These are phyloP conservation scores for Leptopilina clavipes DNA, from an alignment of 1,140 invertebrate species.

Conservation along the genomic window DNA sequence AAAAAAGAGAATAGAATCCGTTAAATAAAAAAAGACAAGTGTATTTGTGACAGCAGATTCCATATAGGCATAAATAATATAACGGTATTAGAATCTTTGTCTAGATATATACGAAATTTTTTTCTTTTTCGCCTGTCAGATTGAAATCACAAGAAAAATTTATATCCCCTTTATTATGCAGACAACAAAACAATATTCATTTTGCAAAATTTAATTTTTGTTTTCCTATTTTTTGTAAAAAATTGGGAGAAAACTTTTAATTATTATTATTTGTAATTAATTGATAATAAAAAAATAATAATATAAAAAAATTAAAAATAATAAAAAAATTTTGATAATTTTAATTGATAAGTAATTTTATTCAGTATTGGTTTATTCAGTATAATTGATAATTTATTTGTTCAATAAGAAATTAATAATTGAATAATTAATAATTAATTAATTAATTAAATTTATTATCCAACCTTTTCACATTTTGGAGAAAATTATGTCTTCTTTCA, in stretches of 20 bases:
- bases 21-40: neutral
- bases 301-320: too few relatives aligned
- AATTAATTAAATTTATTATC: neutral
- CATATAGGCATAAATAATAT: neutral
- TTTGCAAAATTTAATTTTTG: neutral
- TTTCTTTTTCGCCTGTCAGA: neutral
- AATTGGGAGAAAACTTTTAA: too few relatives aligned
- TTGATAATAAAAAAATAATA: too few relatives aligned
- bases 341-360: too few relatives aligned
- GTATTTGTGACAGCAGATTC: neutral
- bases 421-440: too few relatives aligned
- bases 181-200: neutral
- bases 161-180: neutral
- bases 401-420: too few relatives aligned
- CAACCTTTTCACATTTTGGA: conserved; percentile 2
- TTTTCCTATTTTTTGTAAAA: neutral
- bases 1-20: neutral
- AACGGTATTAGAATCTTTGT: neutral
- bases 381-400: too few relatives aligned
- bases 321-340: too few relatives aligned
- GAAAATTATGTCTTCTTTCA: neutral
- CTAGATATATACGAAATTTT: neutral
- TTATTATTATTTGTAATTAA: too few relatives aligned
- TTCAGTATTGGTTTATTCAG: too few relatives aligned
- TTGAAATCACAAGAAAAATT: conserved; percentile 4